Percentiles rank a stretch among this genome's conserved stretches.
Conservation (phyloP, 2,113 vertebrate genomes). For the Lipophrys pholis region DNA sequence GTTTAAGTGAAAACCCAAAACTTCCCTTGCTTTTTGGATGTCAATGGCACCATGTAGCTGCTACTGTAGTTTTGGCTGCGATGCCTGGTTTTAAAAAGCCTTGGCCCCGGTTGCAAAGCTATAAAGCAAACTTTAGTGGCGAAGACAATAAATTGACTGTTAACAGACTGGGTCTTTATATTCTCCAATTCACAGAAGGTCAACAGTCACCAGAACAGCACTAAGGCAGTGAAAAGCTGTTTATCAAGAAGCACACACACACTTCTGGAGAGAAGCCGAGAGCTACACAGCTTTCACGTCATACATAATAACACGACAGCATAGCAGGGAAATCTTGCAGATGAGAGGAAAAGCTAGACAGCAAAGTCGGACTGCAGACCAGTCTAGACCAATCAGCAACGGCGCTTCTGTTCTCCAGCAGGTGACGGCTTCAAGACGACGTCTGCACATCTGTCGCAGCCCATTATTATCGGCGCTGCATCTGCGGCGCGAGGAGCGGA, state of each 20-base stretch:
- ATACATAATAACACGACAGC: slow-evolving; percentile 3
- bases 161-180: slow-evolving; percentile 20
- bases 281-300: background rate
- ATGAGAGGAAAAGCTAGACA: slow-evolving; percentile 14
- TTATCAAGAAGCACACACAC: background rate
- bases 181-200: background rate
- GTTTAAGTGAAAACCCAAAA: too few relatives aligned
- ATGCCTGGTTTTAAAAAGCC: slow-evolving; percentile 25
- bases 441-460: slow-evolving; percentile 43
- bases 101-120: slow-evolving; percentile 34
- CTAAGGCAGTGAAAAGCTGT: slow-evolving; percentile 12
- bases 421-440: slow-evolving; percentile 38
- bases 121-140: slow-evolving; percentile 31
- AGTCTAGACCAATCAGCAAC: background rate
- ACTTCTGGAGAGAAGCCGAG: slow-evolving; percentile 14
- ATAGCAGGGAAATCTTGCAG: background rate
- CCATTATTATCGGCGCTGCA: slow-evolving; percentile 51
- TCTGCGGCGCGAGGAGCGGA: slow-evolving; percentile 40
- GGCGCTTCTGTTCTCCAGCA: slow-evolving; percentile 19
- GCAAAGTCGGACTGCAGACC: slow-evolving; percentile 6
- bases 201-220: slow-evolving; percentile 10
- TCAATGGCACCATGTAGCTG: slow-evolving; percentile 6
- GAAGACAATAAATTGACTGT: slow-evolving; percentile 40
- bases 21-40: background rate
- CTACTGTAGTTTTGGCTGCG: slow-evolving; percentile 16